These are phyloP conservation scores for Sterrhoptilus dennistouni DNA, from an alignment of 2,113 vertebrate species.

Conservation along the genomic window DNA sequence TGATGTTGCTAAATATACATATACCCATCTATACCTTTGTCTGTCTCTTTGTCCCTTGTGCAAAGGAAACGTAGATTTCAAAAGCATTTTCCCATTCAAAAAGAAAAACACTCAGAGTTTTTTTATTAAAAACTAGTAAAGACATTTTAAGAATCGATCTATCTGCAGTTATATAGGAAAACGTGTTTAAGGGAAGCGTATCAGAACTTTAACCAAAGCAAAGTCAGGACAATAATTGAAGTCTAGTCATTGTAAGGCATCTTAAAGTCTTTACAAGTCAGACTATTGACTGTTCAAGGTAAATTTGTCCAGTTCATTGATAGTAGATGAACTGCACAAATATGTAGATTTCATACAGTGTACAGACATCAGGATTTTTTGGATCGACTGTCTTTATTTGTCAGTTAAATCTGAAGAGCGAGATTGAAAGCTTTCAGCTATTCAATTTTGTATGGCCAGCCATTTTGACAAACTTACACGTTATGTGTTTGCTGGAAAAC, in stretches of 20 bases:
- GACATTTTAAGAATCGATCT: neutral
- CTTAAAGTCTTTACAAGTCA: neutral
- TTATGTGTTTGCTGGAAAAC: neutral
- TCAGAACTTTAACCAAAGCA: neutral
- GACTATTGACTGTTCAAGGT: neutral
- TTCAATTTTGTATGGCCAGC: neutral
- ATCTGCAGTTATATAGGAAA: neutral
- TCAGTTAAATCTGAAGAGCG: neutral
- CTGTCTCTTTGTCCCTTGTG: fast-evolving
- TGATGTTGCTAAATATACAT: neutral
- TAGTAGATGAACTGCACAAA: neutral
- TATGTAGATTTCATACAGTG: neutral
- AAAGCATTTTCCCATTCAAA: neutral
- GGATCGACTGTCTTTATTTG: neutral
- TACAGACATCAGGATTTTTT: neutral
- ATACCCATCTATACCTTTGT: neutral
- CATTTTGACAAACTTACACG: neutral
- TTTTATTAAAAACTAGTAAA: neutral
- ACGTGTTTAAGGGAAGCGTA: neutral
- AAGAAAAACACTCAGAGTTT: neutral
- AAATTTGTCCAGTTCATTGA: neutral
- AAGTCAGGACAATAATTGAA: fast-evolving
- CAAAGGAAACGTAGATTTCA: neutral
- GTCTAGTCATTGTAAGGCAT: neutral
- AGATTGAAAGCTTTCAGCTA: neutral